Base-by-base conservation (phyloP, 2,888 invertebrate genomes). In the Chaetogeoica ovagalla region DNA sequence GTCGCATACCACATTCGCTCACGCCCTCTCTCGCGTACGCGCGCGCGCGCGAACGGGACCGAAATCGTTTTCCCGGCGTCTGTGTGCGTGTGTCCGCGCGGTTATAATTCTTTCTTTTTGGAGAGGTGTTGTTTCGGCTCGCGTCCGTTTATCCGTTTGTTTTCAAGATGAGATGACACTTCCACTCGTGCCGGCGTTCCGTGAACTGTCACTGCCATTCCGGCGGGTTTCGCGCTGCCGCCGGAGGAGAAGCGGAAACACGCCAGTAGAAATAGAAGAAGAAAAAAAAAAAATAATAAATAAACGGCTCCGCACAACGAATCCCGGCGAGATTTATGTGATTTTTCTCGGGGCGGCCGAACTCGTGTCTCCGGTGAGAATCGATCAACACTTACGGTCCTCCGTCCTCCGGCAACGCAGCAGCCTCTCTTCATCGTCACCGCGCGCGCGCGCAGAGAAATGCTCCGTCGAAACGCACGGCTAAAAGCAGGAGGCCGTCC, bases 151-250 rank as follows among this genome's bases (percentile, higher is more conserved):
- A 39, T 74, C 65, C 55, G 74, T 66, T 57, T 39, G 57, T 57
- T 74, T 65, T 55, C 39, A 57, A 65, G 55, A 57, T 55, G 39
- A 57, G 43, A 66, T 66, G 74, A 75, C 74, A 43, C 57, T 57
- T 57, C 7, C 65, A 65, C 65, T 65, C 17, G 52, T 4, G 30
- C 30, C 30, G 30, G 30, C 4, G 30, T 30, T 73, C 13, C 30
- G 43, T 17, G 3, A 65, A 75, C 74, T 75, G 74, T 75, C 74
- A 75, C 57, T 19, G 57, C 74, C 74, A 66, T 57, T 57, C 65
- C 23, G 19, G 17, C 43, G 39, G 0, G 15, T 69, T 48, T 8
- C 17, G 52, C 17, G 43, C 2, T 23, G 15, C 23, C 23, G 11
- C 19, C 7, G 30, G 30, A 6, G 19, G 57, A n/a, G 15, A 30